Conservation (phyloP, 2,113 vertebrate species). For the Neomonachus schauinslandi region DNA sequence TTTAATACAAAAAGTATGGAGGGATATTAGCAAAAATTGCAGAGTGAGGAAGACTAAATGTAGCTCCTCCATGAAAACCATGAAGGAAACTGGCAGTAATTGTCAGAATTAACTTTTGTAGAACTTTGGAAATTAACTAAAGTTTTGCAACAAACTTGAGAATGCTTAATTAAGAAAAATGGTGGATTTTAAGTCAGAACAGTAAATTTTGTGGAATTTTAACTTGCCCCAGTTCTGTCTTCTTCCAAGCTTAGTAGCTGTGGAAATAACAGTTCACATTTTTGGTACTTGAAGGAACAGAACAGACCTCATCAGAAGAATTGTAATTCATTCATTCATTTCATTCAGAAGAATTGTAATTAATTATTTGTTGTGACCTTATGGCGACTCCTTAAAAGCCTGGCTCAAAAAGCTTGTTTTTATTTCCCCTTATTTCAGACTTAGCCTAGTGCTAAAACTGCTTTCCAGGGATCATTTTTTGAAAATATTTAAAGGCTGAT, state of each 20-base stretch:
- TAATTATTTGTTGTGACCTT: slow-evolving; percentile 39
- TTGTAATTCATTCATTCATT: background rate
- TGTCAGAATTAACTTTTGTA: background rate
- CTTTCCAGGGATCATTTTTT: slow-evolving; percentile 1
- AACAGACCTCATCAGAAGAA: background rate
- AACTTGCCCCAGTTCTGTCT: background rate
- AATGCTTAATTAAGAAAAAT: background rate
- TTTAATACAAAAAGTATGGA: slow-evolving; percentile 18
- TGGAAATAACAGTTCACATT: background rate
- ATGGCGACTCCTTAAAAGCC: background rate
- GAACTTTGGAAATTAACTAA: background rate
- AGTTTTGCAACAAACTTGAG: background rate
- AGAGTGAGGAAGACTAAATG: background rate
- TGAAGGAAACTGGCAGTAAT: background rate
- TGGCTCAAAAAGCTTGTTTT: background rate
- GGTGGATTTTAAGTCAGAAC: background rate
- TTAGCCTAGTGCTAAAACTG: background rate
- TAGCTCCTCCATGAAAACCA: background rate
- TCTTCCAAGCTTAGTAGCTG: background rate
- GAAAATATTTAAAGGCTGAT: background rate
- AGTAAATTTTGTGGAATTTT: background rate
- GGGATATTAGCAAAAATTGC: background rate
- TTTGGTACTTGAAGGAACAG: background rate
- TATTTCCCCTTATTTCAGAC: background rate
- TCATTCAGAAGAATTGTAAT: slow-evolving; percentile 16